Base-by-base conservation (phyloP, 1,140 invertebrate genomes). In the Trichonephila clavipes region DNA sequence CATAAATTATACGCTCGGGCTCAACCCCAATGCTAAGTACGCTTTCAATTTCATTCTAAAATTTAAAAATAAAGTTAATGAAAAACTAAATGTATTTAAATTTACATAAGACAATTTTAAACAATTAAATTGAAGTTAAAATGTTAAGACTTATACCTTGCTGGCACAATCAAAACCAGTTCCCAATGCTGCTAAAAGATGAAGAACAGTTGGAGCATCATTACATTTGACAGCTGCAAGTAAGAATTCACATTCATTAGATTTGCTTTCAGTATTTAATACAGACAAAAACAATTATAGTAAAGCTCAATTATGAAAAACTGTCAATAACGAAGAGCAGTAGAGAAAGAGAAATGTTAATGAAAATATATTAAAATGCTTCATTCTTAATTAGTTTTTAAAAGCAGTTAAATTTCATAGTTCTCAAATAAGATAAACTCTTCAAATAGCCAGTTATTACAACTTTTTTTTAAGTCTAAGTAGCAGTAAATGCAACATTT, bases 141-240 rank as follows among this genome's bases (percentile, higher is more conserved):
- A 62, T 28, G 18, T 40, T 7, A 59, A 34, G 10, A 7, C 40
- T 94, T 96, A 96, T 96, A 97, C 97, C 96, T 99, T 99, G 88
- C 98, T 99, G 72, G 99, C 99, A 96, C 99, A 99, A 96, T 99
- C 99, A 96, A 99, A 99, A 91, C 98, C 97, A 85, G 97, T 96
- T 34, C 99, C 99, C 92, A 99, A 96, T 34, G 97, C 97, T 69
- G 98, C 98, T 94, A 99, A 96, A 51, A 98, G 97, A 95, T 98
- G 97, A 88, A 99, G 96, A 83, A 99, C 97, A 93, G 97, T 96
- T 62, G 97, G 96, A 96, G 97, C 97, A 95, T 99, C 98, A 96
- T 99, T 99, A 96, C 99, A 99, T 96, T 99, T 99, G 82, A 99
- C 98, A 95, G 99, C 98, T 93, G 24, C 21, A 85, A 59, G 21